A percentile compares a stretch with the other conserved stretches of the same genome.
Evolutionary conservation across 2,888 invertebrate species (phyloP).

Genomic region (Drosophila mimetica): DNA sequence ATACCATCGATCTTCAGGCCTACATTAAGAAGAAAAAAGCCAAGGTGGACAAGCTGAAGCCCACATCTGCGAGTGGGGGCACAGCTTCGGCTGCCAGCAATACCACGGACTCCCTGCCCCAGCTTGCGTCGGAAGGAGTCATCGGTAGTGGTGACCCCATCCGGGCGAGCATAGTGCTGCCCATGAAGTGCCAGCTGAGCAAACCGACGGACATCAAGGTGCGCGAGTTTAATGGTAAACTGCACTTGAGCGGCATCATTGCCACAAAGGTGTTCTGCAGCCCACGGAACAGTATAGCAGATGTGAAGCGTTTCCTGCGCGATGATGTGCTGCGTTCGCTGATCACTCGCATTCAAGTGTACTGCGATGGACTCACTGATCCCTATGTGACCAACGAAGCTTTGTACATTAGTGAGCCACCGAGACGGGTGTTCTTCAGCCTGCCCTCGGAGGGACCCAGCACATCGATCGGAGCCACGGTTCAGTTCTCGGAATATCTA

Average conservation of each 20-base stretch:
- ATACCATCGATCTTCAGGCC: conserved; percentile 87
- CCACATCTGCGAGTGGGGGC: conserved; percentile 12
- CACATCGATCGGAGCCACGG: conserved; percentile 47
- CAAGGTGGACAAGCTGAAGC: conserved; percentile 51
- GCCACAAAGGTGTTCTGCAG: conserved; percentile 90
- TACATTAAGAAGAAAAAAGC: conserved; percentile 86
- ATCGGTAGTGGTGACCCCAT: conserved; percentile 41
- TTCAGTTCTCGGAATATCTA: conserved; percentile 94
- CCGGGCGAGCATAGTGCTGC: conserved; percentile 88
- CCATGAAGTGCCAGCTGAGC: conserved; percentile 86
- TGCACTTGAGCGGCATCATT: conserved; percentile 82
- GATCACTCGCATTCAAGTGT: conserved; percentile 93
- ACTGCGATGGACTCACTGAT: conserved; percentile 94
- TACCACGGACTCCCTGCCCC: conserved; percentile 40
- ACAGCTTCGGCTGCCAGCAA: neutral
- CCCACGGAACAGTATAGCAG: conserved; percentile 89
- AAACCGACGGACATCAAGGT: conserved; percentile 67
- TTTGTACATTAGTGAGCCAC: conserved; percentile 93
- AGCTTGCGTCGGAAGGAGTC: conserved; percentile 25
- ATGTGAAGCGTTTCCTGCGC: conserved; percentile 90
- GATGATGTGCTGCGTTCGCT: conserved; percentile 94
- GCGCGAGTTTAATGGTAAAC: conserved; percentile 78
- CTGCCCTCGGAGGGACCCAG: conserved; percentile 85
- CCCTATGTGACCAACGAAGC: conserved; percentile 75
- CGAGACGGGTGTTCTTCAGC: conserved; percentile 92